Conservation (phyloP, 2,888 invertebrate genomes). For the Graphium colonna region DNA sequence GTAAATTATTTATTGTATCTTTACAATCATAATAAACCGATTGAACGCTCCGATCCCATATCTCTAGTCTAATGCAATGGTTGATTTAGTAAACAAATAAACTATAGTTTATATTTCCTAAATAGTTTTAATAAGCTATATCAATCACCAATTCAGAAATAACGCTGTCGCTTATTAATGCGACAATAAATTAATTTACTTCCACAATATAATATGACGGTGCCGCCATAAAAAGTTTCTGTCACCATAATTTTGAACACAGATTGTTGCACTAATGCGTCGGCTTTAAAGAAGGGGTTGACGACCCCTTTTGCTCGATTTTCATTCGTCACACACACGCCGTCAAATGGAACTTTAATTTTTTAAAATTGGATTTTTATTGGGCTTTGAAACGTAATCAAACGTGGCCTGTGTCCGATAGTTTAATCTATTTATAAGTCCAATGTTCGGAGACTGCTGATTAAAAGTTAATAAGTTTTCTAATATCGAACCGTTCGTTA, state of each 20-base stretch:
- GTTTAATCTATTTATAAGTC: conserved; percentile 6
- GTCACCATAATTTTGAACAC: conserved; percentile 74
- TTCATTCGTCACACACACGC: conserved; percentile 74
- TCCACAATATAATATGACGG: conserved; percentile 58
- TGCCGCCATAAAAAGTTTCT: conserved; percentile 65
- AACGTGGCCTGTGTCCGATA: conserved; percentile 11
- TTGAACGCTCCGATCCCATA: too few species aligned
- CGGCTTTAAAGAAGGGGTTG: conserved; percentile 63
- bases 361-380: conserved; percentile 75
- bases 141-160: conserved; percentile 17
- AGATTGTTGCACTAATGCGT: conserved; percentile 70
- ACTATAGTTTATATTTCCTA: neutral
- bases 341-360: conserved; percentile 72
- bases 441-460: neutral
- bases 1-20: too few species aligned
- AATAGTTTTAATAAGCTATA: conserved; percentile 14
- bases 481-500: too few species aligned
- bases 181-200: conserved; percentile 69
- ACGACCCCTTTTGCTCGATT: conserved; percentile 60
- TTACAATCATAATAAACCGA: too few species aligned
- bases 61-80: too few species aligned
- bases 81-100: too few species aligned
- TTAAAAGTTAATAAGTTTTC: too few species aligned
- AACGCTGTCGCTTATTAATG: conserved; percentile 54
- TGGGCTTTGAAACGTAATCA: conserved; percentile 42